phyloP scores from a whole-genome alignment of 2,888 invertebrate species.

The Tipula confusa region DNA sequence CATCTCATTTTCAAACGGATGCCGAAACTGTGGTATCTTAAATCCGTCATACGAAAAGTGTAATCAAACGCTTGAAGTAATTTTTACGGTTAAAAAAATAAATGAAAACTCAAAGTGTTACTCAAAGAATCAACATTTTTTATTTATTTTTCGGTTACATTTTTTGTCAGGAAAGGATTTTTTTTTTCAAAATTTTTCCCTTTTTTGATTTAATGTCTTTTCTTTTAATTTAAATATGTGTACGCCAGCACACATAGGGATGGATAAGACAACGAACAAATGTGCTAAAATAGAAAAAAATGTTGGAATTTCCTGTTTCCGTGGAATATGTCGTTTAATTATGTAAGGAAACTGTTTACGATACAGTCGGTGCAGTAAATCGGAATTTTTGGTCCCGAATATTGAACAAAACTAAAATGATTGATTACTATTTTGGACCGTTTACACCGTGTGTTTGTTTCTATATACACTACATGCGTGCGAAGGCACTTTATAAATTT shows the following conservation, averaged over 20 bases:
- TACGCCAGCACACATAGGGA: not conserved
- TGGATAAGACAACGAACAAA: not conserved
- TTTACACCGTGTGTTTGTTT: not conserved
- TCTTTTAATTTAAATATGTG: not conserved
- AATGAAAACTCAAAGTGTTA: constrained; percentile 8
- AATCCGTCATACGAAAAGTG: not conserved
- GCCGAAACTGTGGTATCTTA: not conserved
- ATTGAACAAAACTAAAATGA: not conserved
- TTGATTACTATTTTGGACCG: not conserved
- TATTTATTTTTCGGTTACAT: not conserved
- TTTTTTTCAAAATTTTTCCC: not conserved
- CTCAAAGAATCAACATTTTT: constrained; percentile 12
- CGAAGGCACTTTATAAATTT: not conserved
- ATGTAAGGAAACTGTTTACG: not conserved
- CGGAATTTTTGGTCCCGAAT: not conserved
- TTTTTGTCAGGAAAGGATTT: constrained; percentile 26
- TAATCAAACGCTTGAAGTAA: not conserved
- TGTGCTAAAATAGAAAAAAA: constrained; percentile 15
- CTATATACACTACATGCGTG: not conserved
- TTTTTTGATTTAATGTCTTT: not conserved
- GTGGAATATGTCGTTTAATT: constrained; percentile 21
- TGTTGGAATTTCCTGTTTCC: constrained; percentile 31
- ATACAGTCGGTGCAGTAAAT: not conserved
- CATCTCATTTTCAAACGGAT: not conserved
- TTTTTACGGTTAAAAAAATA: constrained; percentile 3